Percentiles rank a stretch among this genome's conserved stretches.
Evolutionary conservation across 1,140 invertebrate species (phyloP).

Genomic region (Heliconius himera): DNA sequence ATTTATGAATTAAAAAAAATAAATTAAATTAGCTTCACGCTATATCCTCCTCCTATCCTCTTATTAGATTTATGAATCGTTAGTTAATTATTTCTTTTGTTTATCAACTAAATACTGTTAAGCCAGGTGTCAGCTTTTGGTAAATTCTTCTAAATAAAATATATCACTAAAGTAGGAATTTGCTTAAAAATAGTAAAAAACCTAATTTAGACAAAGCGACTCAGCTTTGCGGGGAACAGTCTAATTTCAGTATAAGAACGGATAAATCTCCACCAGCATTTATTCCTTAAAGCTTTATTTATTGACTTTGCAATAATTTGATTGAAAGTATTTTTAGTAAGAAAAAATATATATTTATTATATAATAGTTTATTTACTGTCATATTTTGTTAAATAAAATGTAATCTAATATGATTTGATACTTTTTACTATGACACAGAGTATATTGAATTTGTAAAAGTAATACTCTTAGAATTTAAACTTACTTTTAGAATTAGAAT

Average conservation of each 20-base stretch:
- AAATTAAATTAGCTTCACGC: too few species aligned
- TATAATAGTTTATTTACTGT: neutral
- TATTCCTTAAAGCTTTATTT: conserved; percentile 24
- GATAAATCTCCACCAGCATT: conserved; percentile 13
- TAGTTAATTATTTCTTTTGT: neutral
- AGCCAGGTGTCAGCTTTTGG: neutral
- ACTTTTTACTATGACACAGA: too few species aligned
- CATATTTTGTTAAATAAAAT: neutral
- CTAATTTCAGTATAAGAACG: conserved; percentile 22
- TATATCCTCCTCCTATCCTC: too few species aligned
- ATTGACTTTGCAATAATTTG: conserved; percentile 20
- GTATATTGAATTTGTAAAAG: too few species aligned
- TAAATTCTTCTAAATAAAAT: neutral
- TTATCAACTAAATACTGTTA: neutral
- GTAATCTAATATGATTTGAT: neutral
- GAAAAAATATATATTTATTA: neutral
- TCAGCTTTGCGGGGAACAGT: conserved; percentile 12
- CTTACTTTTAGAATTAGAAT: too few species aligned
- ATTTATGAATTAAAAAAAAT: too few species aligned
- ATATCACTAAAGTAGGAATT: neutral
- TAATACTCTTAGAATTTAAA: too few species aligned
- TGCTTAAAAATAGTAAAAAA: conserved; percentile 13
- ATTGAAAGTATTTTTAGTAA: conserved; percentile 14
- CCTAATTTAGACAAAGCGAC: conserved; percentile 16
- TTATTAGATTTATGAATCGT: neutral